Evolutionary conservation across 2,797 vertebrate genomes (phyloP), one percentile per base, ranked within the genome.

Genomic region (Acanthurus lineatus): DNA sequence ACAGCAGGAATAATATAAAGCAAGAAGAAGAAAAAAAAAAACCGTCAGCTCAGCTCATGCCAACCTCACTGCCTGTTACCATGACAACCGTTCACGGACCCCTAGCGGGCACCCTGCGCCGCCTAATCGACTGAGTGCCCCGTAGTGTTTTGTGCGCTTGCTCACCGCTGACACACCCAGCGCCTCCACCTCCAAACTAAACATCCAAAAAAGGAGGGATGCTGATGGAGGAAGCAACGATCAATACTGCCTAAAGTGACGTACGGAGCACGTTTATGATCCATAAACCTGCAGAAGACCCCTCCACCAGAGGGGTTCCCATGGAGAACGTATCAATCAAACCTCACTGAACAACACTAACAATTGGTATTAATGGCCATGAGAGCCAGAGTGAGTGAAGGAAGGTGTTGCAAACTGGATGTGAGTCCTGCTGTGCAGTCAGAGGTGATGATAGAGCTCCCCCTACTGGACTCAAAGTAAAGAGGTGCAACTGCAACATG

Each of bases 21-120:
- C 4, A 32, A 0, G 25, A 25, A 25, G 3, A 25, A 25, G 3
- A 9, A 9, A n/a, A 61, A 47, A 17, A 49, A 47, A 61, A 80
- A 25, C 2, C 9, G 52, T 25, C 74, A 73, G 52, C 52, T 82
- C 69, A 76, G 54, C 64, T 87, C 73, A 76, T 77, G 83, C 87
- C 80, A 89, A 61, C 87, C 78, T 84, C 79, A 85, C 73, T 76
- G 84, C 86, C 65, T 84, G 92, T 93, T 92, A 66, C 92, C 78
- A 92, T 91, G 89, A 87, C 90, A 90, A 92, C 91, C 0, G 0
- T 70, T 79, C 79, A 19, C 0, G 51, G 76, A 80, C 81, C 79
- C 81, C 84, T 81, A 86, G 83, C 15, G 54, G 88, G 80, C 73
- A 64, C 61, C 54, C 61, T 51, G 35, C 61, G 48, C 63, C 17